These are phyloP conservation scores for Xylota sylvarum DNA, from an alignment of 2,888 invertebrate species.

Conservation along the genomic window DNA sequence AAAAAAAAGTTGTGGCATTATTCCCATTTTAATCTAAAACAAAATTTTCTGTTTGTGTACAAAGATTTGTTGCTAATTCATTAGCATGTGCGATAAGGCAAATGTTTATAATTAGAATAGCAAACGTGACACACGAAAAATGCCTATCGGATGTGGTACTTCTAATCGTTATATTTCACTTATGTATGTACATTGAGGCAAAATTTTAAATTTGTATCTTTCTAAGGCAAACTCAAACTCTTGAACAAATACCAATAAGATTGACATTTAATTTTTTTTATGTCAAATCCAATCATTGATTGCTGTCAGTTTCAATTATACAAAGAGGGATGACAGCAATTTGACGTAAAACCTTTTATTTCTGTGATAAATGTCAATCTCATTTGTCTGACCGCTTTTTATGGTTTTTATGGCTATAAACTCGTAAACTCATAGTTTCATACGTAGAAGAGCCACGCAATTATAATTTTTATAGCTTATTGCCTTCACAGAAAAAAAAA, in stretches of 20 bases:
- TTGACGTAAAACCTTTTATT: neutral
- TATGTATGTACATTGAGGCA: too few species aligned
- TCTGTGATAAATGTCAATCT: neutral
- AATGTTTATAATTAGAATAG: neutral
- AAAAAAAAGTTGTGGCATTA: too few species aligned
- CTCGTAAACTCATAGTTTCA: neutral
- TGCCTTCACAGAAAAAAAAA: neutral
- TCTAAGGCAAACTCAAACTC: too few species aligned
- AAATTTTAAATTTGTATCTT: too few species aligned
- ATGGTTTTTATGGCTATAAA: constrained; percentile 2
- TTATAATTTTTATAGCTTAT: neutral
- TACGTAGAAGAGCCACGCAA: neutral
- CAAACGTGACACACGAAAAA: neutral
- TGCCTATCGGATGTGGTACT: neutral
- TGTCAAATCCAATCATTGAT: too few species aligned
- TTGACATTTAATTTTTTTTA: too few species aligned
- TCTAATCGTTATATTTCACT: neutral
- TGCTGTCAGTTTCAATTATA: neutral
- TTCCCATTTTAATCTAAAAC: too few species aligned
- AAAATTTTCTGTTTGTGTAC: too few species aligned
- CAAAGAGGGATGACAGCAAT: neutral
- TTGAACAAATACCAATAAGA: too few species aligned
- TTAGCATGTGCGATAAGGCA: constrained; percentile 9
- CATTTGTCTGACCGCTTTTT: neutral
- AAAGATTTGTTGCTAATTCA: too few species aligned